Conservation (phyloP, 2,113 vertebrate genomes). For the Azemiops feae region DNA sequence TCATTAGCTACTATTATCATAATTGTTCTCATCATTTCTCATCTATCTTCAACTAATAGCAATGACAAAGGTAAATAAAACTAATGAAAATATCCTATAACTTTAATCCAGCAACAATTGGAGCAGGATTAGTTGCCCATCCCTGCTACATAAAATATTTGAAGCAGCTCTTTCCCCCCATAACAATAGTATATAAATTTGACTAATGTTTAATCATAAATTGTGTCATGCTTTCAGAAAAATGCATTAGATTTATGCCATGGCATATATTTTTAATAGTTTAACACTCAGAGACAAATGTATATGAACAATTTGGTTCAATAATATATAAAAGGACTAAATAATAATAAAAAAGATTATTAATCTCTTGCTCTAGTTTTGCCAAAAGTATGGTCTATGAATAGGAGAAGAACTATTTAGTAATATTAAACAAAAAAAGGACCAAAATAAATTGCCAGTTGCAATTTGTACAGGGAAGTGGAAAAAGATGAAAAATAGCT, state of each 20-base stretch:
- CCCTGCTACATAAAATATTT: not conserved
- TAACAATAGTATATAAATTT: not conserved
- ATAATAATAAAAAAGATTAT: not conserved
- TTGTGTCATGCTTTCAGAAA: not conserved
- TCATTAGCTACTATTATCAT: not conserved
- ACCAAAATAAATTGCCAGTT: not conserved
- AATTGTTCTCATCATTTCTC: not conserved
- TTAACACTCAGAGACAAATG: not conserved
- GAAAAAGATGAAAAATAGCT: not conserved
- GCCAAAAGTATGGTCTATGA: not conserved
- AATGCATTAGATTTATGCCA: not conserved
- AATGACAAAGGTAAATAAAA: not conserved
- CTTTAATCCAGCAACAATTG: not conserved
- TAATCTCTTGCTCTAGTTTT: not conserved
- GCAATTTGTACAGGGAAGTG: not conserved
- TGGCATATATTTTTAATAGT: not conserved
- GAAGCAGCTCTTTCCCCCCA: not conserved
- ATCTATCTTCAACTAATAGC: not conserved
- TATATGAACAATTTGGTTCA: not conserved
- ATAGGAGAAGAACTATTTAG: not conserved
- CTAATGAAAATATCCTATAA: not conserved
- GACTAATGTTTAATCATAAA: not conserved
- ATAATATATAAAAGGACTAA: not conserved
- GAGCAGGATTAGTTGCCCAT: not conserved
- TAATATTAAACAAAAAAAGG: not conserved